phyloP scores from a whole-genome alignment of 2,113 vertebrate genomes.

The Poeciliopsis retropinna region DNA sequence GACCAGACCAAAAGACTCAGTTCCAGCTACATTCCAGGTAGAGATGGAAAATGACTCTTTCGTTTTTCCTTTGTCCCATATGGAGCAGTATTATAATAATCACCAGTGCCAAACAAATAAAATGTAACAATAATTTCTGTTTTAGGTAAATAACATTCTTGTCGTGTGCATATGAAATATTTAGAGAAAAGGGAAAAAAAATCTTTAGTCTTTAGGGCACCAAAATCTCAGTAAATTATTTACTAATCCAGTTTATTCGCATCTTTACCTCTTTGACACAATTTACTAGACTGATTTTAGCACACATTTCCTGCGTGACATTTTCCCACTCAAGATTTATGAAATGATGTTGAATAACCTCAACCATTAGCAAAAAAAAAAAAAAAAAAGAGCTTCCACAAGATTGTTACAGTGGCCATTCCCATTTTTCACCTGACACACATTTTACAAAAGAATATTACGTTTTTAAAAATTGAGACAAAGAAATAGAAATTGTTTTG shows the following conservation, averaged over 20 bases:
- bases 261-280: neutral
- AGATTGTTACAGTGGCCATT: neutral
- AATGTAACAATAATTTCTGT: too few species aligned
- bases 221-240: neutral
- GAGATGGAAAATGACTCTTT: too few species aligned
- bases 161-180: too few species aligned
- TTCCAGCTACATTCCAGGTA: too few species aligned
- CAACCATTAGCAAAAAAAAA: constrained; percentile 12
- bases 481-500: constrained; percentile 38
- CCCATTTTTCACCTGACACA: constrained; percentile 15
- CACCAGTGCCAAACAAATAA: too few species aligned
- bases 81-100: too few species aligned
- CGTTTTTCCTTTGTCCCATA: too few species aligned
- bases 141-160: too few species aligned
- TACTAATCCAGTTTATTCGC: neutral
- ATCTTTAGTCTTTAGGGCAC: too few species aligned
- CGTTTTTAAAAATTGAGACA: constrained; percentile 9
- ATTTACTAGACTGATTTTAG: constrained; percentile 7
- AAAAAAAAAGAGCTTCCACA: neutral
- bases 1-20: too few species aligned
- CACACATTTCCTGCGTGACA: neutral
- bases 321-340: neutral
- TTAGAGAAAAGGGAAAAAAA: too few species aligned
- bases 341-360: neutral
- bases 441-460: constrained; percentile 13